Base-by-base conservation (phyloP, 2,888 invertebrate genomes). In the Mayetiola destructor region DNA sequence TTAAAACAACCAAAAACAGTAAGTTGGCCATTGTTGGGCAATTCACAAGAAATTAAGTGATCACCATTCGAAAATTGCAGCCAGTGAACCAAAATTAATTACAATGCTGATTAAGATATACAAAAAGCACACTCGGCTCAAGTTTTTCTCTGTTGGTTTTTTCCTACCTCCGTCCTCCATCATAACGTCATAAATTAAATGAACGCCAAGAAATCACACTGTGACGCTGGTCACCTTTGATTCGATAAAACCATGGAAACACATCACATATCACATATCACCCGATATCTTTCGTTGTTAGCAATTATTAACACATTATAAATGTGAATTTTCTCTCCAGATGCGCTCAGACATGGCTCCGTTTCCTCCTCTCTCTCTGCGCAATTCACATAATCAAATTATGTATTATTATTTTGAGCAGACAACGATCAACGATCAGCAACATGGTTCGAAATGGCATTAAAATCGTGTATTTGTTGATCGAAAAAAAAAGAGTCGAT, bases 301-400 rank as follows among this genome's bases (percentile, higher is more conserved):
- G 48, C 48, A 48, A 48, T 48, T 48, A 48, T 48, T 48, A 48
- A 48, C 48, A 48, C 48, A 48, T 48, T 48, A 48, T 48, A 27
- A 23, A 48, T 48, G 48, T 48, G 48, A 48, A 48, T 48, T 27
- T 16, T n/a, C 23, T 48, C 48, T n/a, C 27, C 27, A 27, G 48
- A 27, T 48, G n/a, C n/a, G n/a, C n/a, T n/a, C n/a, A n/a, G n/a
- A n/a, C n/a, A n/a, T n/a, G n/a, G n/a, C n/a, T n/a, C n/a, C n/a
- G n/a, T n/a, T n/a, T n/a, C n/a, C n/a, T n/a, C n/a, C n/a, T n/a
- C n/a, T n/a, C n/a, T n/a, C n/a, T n/a, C n/a, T n/a, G n/a, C n/a
- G n/a, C 48, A 27, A 27, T 16, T 27, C 48, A 48, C 27, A 27
- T 48, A 48, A 48, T 48, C 48, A 48, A 48, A 48, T 48, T n/a